Conservation (phyloP, 2,888 invertebrate genomes). For the Cheilosia vernalis region DNA sequence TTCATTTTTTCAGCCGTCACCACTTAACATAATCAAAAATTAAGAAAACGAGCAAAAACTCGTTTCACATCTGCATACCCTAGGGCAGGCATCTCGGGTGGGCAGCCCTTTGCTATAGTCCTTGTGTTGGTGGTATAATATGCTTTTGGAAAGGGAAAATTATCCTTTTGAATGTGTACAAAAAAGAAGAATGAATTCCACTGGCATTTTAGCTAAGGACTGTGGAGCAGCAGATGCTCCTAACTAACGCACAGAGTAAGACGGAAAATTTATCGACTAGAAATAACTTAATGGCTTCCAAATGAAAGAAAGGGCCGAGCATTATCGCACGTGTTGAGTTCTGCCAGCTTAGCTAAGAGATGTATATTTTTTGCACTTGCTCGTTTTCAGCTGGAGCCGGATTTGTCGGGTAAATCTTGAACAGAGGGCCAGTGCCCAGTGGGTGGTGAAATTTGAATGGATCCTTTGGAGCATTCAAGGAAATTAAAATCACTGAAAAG, state of each 20-base stretch:
- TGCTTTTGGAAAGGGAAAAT: conserved; percentile 30
- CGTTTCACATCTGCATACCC: conserved; percentile 70
- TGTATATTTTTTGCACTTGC: conserved; percentile 5
- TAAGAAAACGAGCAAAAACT: conserved; percentile 69
- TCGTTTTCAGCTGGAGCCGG: conserved; percentile 3
- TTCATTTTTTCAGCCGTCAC: conserved; percentile 39
- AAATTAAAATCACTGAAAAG: conserved; percentile 55
- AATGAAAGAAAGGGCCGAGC: conserved; percentile 49
- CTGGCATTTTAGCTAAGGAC: conserved; percentile 52
- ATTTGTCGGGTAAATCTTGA: conserved; percentile 25
- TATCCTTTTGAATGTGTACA: conserved; percentile 48
- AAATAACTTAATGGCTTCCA: conserved; percentile 69
- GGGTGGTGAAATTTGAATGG: conserved; percentile 36
- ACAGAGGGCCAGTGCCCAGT: not conserved
- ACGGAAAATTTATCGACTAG: conserved; percentile 70
- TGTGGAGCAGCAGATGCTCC: conserved; percentile 60
- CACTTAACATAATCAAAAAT: conserved; percentile 75
- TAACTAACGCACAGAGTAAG: conserved; percentile 64
- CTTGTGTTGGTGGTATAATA: conserved; percentile 22
- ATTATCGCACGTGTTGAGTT: conserved; percentile 41
- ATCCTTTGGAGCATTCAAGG: conserved; percentile 25
- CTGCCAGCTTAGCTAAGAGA: conserved; percentile 2
- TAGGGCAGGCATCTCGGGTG: conserved; percentile 22
- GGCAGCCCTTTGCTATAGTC: conserved; percentile 10
- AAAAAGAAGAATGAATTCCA: conserved; percentile 36